Base-by-base conservation (phyloP, 2,888 invertebrate genomes). In the Parnassius orleans region DNA sequence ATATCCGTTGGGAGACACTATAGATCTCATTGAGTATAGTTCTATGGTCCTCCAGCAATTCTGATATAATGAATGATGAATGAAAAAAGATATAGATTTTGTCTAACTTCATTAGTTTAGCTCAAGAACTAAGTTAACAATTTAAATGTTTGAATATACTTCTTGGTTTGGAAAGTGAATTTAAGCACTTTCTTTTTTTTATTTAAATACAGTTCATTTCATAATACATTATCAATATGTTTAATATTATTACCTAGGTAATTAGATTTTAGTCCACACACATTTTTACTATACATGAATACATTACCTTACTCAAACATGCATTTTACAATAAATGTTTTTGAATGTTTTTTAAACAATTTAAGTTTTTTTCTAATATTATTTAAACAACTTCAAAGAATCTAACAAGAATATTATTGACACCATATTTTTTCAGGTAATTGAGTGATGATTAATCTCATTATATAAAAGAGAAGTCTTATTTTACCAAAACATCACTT, bases 401-500 rank as follows among this genome's bases (percentile, higher is more conserved):
- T 59, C 51, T 55, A 54, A 47, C 51, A 63, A 63, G 47, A 59
- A 56, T 52, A 44, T 58, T 47, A 59, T 41, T 46, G 9, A 14
- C 10, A 14, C 14, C 33, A 56, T 59, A 55, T 59, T 56, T 55
- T 56, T 47, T 53, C 41, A 48, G 24, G 43, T 52, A 19, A 19
- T 51, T 57, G 56, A 57, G 53, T 63, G 15, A 46, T 63, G 44
- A 55, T 53, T 55, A 63, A 63, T 63, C 58, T 56, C 57, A 57
- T 53, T 64, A 60, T 64, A 64, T 56, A 64, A 60, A 64, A 64
- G 60, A 33, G 33, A 63, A 60, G 60, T 64, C 53, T 44, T 33
- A 59, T 54, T 42, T 51, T 59, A 55, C 47, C 24, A 53, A 59
- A 59, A 63, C 57, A 42, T 52, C 54, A 58, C 50, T 24, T 44